Percentiles rank a stretch among this genome's conserved stretches.
Evolutionary conservation across 2,113 vertebrate species (phyloP).

Genomic region (Barbus barbus): DNA sequence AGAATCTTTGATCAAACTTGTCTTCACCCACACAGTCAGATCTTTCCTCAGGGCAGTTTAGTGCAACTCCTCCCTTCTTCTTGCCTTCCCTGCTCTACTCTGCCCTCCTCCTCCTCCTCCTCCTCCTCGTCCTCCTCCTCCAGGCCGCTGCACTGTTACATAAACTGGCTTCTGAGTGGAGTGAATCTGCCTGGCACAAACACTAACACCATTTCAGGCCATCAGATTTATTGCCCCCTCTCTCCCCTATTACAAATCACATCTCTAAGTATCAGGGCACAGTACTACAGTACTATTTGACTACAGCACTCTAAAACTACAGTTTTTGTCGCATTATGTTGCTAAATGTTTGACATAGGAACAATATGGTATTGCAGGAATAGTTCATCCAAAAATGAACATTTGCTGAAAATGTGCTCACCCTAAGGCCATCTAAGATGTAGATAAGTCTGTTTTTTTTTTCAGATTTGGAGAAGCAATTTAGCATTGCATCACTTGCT

Average conservation of each 20-base stretch:
- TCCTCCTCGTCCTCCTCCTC: constrained; percentile 15
- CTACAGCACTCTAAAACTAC: background rate
- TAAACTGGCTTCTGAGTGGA: constrained; percentile 41
- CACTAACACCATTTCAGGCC: constrained; percentile 37
- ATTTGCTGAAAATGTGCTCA: no score
- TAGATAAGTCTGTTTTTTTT: no score
- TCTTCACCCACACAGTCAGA: background rate
- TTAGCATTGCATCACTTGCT: no score
- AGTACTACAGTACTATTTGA: background rate
- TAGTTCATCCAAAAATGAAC: no score
- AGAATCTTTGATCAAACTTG: background rate
- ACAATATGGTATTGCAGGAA: background rate
- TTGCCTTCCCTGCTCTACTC: background rate
- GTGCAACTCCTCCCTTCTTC: constrained; percentile 1
- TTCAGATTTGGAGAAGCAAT: no score
- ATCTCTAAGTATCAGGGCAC: constrained; percentile 16
- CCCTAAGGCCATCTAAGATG: no score
- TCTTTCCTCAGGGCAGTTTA: background rate
- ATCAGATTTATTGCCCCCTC: constrained; percentile 19
- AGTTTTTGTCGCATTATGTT: background rate
- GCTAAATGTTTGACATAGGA: background rate
- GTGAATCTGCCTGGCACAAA: constrained; percentile 34
- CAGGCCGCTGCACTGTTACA: constrained; percentile 36
- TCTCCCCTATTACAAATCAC: background rate
- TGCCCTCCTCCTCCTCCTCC: constrained; percentile 1